phyloP scores from a whole-genome alignment of 2,888 invertebrate species.

The Plagiodera versicolora region DNA sequence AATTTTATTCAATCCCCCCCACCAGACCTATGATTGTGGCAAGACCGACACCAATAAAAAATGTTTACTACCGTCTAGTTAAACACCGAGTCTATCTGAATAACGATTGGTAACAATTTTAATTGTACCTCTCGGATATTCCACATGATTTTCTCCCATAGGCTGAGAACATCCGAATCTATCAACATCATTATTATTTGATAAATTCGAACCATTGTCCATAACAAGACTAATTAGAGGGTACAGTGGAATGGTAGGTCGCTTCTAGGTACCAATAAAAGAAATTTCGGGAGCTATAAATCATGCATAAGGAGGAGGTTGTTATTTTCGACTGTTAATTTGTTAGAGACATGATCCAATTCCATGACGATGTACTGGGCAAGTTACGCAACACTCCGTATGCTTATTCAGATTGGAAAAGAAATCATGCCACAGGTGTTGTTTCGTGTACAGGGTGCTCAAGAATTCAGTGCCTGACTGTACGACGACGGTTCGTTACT shows the following conservation, averaged over 20 bases:
- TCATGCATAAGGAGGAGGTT: constrained; percentile 17
- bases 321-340: constrained; percentile 25
- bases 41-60: not conserved
- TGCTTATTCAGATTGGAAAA: constrained; percentile 7
- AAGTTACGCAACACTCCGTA: constrained; percentile 6
- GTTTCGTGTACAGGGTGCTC: too few relatives aligned
- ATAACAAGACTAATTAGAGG: constrained; percentile 17
- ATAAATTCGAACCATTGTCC: constrained; percentile 20
- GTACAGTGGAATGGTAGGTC: constrained; percentile 14
- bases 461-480: too few relatives aligned
- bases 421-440: too few relatives aligned
- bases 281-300: constrained; percentile 18
- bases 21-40: not conserved
- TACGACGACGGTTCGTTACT: too few relatives aligned
- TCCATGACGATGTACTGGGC: constrained; percentile 12
- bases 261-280: constrained; percentile 16
- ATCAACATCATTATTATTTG: constrained; percentile 23
- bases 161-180: constrained; percentile 12
- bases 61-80: not conserved
- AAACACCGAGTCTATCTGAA: not conserved
- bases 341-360: constrained; percentile 24
- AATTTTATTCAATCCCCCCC: not conserved
- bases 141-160: not conserved
- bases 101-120: constrained; percentile 1
- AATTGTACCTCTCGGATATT: not conserved